Conservation (phyloP, 2,797 vertebrate genomes). For the Scolopax bukidnonensis region DNA sequence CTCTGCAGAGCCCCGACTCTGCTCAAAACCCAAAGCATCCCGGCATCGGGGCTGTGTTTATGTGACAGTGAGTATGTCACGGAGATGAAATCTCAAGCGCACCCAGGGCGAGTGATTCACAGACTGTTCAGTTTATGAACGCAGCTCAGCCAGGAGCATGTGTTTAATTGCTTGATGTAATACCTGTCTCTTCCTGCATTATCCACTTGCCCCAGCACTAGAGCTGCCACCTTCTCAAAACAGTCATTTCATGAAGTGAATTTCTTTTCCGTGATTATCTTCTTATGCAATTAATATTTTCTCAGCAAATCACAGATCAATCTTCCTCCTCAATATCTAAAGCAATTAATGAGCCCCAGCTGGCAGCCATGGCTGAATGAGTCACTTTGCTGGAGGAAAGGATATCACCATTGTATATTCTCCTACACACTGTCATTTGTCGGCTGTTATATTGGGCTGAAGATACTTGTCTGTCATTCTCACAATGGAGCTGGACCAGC, state of each 20-base stretch:
- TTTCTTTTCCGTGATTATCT: slow-evolving; percentile 28
- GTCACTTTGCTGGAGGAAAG: slow-evolving; percentile 8
- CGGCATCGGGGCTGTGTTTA: background rate
- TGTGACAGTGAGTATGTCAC: background rate
- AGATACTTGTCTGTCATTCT: background rate
- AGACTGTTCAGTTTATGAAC: slow-evolving; percentile 16
- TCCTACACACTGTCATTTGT: background rate
- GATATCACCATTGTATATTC: background rate
- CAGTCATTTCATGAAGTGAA: slow-evolving; percentile 18
- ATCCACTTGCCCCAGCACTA: slow-evolving; percentile 44
- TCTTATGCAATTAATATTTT: slow-evolving; percentile 49
- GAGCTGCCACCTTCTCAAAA: slow-evolving; percentile 25
- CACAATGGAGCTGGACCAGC: background rate
- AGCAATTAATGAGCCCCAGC: background rate
- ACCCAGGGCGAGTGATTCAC: background rate
- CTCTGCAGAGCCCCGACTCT: background rate
- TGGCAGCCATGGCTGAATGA: background rate
- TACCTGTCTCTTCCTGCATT: background rate
- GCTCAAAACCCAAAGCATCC: background rate
- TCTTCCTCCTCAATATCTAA: background rate
- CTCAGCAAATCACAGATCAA: background rate
- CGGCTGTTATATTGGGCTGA: background rate
- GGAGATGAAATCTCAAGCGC: background rate
- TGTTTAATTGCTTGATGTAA: slow-evolving; percentile 49
- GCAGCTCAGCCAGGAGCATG: background rate